Evolutionary conservation across 2,113 vertebrate species (phyloP).

Genomic region (Syngnathoides biaculeatus): DNA sequence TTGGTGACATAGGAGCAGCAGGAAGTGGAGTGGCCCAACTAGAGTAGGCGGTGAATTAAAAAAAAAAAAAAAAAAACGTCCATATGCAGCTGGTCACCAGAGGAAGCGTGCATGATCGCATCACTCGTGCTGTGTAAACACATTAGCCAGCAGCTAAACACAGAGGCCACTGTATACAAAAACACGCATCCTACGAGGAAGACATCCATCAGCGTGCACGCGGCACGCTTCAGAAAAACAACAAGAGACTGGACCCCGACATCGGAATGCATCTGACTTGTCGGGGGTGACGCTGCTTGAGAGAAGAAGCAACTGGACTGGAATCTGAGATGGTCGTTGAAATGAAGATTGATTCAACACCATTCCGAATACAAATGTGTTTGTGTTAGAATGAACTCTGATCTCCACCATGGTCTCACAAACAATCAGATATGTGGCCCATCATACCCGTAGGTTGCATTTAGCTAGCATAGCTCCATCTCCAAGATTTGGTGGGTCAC

Average conservation of each 20-base stretch:
- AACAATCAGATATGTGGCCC: too few relatives aligned
- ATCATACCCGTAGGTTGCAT: too few relatives aligned
- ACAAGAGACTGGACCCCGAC: constrained; percentile 41
- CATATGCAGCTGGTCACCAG: constrained; percentile 57
- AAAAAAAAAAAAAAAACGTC: constrained; percentile 42
- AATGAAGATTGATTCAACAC: not conserved
- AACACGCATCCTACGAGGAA: constrained; percentile 29
- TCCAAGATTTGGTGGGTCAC: not conserved
- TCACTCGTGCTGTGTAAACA: constrained; percentile 61
- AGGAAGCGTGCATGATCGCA: constrained; percentile 45
- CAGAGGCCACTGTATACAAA: constrained; percentile 56
- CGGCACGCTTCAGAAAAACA: constrained; percentile 42
- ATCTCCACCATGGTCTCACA: not conserved
- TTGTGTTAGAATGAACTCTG: not conserved
- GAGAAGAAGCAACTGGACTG: not conserved
- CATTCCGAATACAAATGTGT: not conserved
- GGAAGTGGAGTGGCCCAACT: not conserved
- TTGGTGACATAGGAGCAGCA: not conserved
- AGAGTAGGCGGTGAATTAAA: constrained; percentile 24
- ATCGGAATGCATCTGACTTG: constrained; percentile 35
- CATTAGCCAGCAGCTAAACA: constrained; percentile 59
- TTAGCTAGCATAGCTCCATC: not conserved
- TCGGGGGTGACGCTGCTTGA: not conserved
- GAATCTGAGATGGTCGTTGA: not conserved
- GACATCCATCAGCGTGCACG: constrained; percentile 44